phyloP scores from a whole-genome alignment of 2,113 vertebrate genomes.

The Leptodactylus fuscus region DNA sequence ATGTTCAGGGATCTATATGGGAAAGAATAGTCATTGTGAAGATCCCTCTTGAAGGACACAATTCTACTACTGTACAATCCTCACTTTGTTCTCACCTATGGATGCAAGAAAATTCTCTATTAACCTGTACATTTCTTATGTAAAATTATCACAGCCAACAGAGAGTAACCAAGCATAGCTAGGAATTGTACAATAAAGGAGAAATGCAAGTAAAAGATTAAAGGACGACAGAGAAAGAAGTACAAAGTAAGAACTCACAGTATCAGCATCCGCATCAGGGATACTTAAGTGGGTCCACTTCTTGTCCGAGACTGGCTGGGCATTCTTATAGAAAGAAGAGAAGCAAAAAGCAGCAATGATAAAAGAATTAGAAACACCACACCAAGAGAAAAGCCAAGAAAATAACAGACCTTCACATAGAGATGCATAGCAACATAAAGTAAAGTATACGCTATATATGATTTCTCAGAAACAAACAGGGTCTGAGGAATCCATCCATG shows the following conservation, averaged over 20 bases:
- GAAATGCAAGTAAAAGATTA: background rate
- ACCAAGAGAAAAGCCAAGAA: background rate
- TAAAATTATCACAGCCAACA: background rate
- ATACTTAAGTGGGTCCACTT: constrained; percentile 93
- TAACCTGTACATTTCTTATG: background rate
- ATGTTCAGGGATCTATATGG: too few species aligned
- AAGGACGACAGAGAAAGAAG: background rate
- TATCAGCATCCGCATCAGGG: constrained; percentile 94
- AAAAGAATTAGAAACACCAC: constrained; percentile 67
- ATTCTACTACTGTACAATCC: too few species aligned
- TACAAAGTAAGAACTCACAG: constrained; percentile 82
- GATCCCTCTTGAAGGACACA: too few species aligned
- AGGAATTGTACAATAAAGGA: too few species aligned
- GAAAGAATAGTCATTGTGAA: too few species aligned
- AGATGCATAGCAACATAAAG: background rate
- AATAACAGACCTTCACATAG: background rate
- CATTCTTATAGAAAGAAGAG: constrained; percentile 77
- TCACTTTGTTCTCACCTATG: too few species aligned
- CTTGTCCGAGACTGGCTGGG: constrained; percentile 84
- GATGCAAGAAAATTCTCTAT: too few species aligned
- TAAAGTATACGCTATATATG: background rate
- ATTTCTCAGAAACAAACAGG: background rate
- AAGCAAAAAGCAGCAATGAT: constrained; percentile 61
- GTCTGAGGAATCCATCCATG: background rate
- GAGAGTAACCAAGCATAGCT: background rate